Conservation (phyloP, 2,888 invertebrate species). For the Aspidapion aeneum region DNA sequence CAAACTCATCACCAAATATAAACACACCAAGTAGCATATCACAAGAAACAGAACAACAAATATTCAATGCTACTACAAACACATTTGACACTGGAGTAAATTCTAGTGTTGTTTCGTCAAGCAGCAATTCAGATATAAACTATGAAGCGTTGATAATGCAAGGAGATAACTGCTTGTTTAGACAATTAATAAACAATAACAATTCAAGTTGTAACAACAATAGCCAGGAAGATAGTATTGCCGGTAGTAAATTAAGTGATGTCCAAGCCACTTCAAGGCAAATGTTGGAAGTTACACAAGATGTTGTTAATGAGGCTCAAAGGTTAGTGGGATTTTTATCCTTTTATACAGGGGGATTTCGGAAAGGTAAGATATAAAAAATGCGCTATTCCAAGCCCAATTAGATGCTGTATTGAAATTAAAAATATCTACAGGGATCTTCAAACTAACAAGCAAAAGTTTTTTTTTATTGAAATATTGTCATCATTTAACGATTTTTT, state of each 20-base stretch:
- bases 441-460: no score
- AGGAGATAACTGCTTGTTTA: constrained; percentile 13
- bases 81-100: no score
- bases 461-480: no score
- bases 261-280: neutral
- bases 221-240: constrained; percentile 3
- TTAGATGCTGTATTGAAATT: no score
- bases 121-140: constrained; percentile 43
- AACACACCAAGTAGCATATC: neutral
- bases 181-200: constrained; percentile 22
- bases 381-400: no score
- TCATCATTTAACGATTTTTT: no score
- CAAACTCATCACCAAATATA: neutral
- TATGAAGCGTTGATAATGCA: constrained; percentile 13
- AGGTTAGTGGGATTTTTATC: constrained; percentile 47
- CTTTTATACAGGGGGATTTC: no score
- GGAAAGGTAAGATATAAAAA: no score
- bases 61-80: no score
- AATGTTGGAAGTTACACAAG: constrained; percentile 52
- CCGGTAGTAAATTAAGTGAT: neutral
- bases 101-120: constrained; percentile 35
- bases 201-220: constrained; percentile 10
- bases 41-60: no score
- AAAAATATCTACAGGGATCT: no score
- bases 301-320: constrained; percentile 65